Conservation (phyloP, 2,888 invertebrate species). For the Torymus auratus region DNA sequence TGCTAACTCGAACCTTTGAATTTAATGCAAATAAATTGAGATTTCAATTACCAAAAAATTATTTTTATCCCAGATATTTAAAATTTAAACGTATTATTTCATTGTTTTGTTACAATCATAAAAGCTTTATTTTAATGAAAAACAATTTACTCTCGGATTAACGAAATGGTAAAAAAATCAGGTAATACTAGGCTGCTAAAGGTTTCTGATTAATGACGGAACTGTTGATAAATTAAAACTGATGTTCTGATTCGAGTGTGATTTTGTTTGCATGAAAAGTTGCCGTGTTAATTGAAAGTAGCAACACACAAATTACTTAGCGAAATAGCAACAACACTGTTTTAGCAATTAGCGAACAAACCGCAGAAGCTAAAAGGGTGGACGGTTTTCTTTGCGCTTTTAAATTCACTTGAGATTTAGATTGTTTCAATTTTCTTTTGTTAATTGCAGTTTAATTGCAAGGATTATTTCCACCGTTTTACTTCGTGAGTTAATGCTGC, state of each 20-base stretch:
- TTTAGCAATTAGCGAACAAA: slow-evolving; percentile 56
- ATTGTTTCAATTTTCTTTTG: too few species aligned
- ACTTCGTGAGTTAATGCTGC: slow-evolving; percentile 47
- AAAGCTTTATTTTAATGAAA: too few species aligned
- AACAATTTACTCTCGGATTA: background rate
- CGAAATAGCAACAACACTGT: slow-evolving; percentile 57
- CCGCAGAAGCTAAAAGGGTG: slow-evolving; percentile 50
- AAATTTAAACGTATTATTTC: too few species aligned
- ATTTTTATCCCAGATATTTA: too few species aligned
- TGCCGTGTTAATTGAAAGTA: slow-evolving; percentile 58
- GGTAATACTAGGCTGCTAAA: slow-evolving; percentile 60
- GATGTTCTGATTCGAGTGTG: slow-evolving; percentile 60
- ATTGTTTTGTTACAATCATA: too few species aligned
- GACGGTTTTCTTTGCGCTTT: slow-evolving; percentile 10
- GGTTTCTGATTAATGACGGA: slow-evolving; percentile 69
- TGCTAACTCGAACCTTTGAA: slow-evolving; percentile 50
- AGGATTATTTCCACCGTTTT: slow-evolving; percentile 49
- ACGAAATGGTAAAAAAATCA: slow-evolving; percentile 45
- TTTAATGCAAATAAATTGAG: too few species aligned
- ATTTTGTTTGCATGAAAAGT: slow-evolving; percentile 59
- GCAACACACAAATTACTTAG: slow-evolving; percentile 57
- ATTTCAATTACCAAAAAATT: too few species aligned
- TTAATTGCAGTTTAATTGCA: background rate
- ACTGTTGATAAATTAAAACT: slow-evolving; percentile 67
- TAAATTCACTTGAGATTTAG: background rate